phyloP scores from a whole-genome alignment of 2,797 vertebrate species.

The Cichlasoma orientale region DNA sequence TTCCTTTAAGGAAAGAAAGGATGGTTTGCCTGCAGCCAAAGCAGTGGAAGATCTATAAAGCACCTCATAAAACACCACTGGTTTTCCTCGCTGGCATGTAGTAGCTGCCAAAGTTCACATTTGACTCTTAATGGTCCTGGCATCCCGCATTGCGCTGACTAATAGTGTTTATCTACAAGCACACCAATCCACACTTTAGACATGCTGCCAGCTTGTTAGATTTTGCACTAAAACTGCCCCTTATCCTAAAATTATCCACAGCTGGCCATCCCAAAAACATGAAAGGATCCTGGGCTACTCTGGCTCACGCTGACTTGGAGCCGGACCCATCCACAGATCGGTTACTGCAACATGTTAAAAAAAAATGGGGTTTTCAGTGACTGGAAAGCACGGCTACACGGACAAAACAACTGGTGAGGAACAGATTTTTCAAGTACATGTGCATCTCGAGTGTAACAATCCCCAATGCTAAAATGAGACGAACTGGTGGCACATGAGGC shows the following conservation, averaged over 20 bases:
- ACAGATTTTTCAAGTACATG: constrained; percentile 50
- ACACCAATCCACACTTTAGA: constrained; percentile 53
- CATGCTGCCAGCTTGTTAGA: constrained; percentile 50
- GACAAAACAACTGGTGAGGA: constrained; percentile 64
- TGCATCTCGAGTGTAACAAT: constrained; percentile 46
- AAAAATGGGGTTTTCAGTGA: constrained; percentile 56
- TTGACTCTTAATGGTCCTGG: constrained; percentile 69
- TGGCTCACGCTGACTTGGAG: constrained; percentile 59
- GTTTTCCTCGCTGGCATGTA: constrained; percentile 70
- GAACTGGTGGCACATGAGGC: constrained; percentile 60
- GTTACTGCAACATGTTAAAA: constrained; percentile 60
- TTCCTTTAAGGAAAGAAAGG: constrained; percentile 38
- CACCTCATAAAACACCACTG: constrained; percentile 73
- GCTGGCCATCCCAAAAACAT: constrained; percentile 52
- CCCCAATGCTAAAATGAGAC: constrained; percentile 54
- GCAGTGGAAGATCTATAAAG: constrained; percentile 73
- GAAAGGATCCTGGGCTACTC: constrained; percentile 53
- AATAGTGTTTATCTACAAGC: constrained; percentile 78
- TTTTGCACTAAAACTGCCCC: constrained; percentile 33
- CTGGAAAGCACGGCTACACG: constrained; percentile 59
- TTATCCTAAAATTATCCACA: constrained; percentile 65
- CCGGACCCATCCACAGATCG: constrained; percentile 51
- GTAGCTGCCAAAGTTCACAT: constrained; percentile 57
- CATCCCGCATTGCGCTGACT: constrained; percentile 62
- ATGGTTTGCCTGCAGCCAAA: constrained; percentile 60